Base-by-base conservation (phyloP, 1,140 invertebrate species). In the Drosophila nigromelanica region DNA sequence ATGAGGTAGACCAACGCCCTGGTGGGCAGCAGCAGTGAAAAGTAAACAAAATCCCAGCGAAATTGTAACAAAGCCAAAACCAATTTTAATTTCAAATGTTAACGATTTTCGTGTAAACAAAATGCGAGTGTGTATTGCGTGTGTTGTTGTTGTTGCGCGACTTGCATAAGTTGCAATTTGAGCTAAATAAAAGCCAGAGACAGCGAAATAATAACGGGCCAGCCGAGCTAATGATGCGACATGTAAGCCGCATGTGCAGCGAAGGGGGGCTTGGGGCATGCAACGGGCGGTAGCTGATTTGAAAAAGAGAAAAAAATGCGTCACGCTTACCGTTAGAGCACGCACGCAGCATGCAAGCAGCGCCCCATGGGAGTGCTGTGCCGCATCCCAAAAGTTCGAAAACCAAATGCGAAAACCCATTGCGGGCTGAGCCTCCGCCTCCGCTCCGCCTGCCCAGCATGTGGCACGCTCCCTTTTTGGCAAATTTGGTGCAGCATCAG, bases 401-500 rank as follows among this genome's bases (percentile, higher is more conserved):
- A 58, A 33, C 24, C n/a, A 68, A 63, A 51, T 24, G 59, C 59
- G 27, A 27, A 68, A 51, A 24, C 30, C 47, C 33, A 69, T 55
- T 37, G 51, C 18, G 14, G 24, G 50, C 21, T 66, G 51, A 8
- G 7, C 24, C 21, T 7, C 52, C 7, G 15, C 30, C 39, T 33
- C 50, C 56, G 40, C 39, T 56, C 39, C 30, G 21, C 45, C 43
- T 51, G 76, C 82, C 63, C 82, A 87, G 82, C 82, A 87, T 89
- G 83, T 82, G 83, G 83, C 54, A 79, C 76, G 76, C 83, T 89
- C 82, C 82, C 83, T 87, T 87, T 87, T 87, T 82, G 82, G 82
- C 82, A 89, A 87, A 87, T 87, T 87, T 82, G 83, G 82, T 87
- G 78, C 82, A 85, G 67, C 73, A 61, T 60, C 27, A 51, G 42